These are phyloP conservation scores for Cichlasoma orientale DNA, from an alignment of 2,797 vertebrate species.

Conservation along the genomic window DNA sequence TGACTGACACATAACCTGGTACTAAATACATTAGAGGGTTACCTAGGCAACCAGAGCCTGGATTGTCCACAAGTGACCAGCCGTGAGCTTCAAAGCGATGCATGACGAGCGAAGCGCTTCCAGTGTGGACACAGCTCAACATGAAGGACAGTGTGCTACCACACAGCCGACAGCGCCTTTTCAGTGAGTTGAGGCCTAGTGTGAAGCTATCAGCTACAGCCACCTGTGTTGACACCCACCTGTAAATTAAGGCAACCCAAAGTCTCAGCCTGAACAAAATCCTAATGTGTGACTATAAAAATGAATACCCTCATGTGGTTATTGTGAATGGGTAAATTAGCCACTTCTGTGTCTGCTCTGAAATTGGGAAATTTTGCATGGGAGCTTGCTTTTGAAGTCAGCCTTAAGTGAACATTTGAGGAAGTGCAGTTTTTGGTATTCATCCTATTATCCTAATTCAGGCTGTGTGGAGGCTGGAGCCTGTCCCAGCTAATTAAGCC, in stretches of 20 bases:
- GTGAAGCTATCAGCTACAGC: background rate
- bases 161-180: background rate
- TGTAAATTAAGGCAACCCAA: no score
- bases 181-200: background rate
- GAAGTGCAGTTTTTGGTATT: background rate
- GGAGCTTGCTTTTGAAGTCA: no score
- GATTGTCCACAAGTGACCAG: background rate
- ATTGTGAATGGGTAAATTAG: no score
- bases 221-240: no score
- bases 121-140: background rate
- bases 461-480: background rate
- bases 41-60: background rate
- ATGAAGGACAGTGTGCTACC: background rate
- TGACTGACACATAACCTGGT: background rate
- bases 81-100: background rate
- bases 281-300: no score
- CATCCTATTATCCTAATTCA: background rate
- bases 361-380: no score
- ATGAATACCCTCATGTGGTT: no score
- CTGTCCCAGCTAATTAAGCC: no score
- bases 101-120: background rate
- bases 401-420: no score
- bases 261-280: no score
- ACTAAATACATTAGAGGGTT: background rate
- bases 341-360: no score